Evolutionary conservation across 2,113 vertebrate species (phyloP).

Genomic region (Trachemys scripta): DNA sequence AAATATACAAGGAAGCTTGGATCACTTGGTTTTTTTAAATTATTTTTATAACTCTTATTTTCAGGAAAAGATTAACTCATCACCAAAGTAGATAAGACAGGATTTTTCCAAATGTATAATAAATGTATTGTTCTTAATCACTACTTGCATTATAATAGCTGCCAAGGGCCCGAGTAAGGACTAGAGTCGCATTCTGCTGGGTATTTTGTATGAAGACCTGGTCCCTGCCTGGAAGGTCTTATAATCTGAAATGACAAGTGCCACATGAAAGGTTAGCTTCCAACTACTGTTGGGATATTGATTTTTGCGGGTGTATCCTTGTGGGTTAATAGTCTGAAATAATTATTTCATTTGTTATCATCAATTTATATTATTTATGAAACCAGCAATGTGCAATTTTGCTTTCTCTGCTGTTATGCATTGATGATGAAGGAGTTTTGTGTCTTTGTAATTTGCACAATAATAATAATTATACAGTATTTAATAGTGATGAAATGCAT

Average conservation of each 20-base stretch:
- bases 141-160: background rate
- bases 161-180: background rate
- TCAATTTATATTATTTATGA: background rate
- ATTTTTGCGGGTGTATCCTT: background rate
- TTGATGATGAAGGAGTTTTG: background rate
- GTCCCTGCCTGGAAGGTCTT: background rate
- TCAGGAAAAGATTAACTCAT: background rate
- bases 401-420: background rate
- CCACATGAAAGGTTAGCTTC: background rate
- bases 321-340: background rate
- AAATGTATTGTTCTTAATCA: background rate
- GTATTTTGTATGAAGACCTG: background rate
- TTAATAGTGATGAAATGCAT: background rate
- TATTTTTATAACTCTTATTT: accelerated
- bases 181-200: background rate
- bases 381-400: background rate
- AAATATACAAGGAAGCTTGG: accelerated
- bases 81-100: background rate
- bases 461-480: background rate
- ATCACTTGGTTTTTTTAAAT: background rate
- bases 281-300: accelerated
- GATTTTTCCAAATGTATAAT: background rate
- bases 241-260: background rate
- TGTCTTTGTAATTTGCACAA: background rate
- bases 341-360: background rate